Evolutionary conservation across 1,140 invertebrate species (phyloP).

Genomic region (Philopotamus ludificatus): DNA sequence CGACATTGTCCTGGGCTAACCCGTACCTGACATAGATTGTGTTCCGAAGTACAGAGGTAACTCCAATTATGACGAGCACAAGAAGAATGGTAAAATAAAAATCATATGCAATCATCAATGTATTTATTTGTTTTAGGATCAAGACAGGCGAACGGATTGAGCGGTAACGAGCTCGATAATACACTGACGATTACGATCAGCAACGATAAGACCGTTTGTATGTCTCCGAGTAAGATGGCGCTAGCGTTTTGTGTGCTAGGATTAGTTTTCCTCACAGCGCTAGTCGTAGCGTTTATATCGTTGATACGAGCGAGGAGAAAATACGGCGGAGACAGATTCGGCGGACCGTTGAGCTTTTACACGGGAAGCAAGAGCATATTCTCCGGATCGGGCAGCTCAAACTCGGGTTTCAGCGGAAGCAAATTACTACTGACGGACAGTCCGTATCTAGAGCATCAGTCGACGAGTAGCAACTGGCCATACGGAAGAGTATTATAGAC

Average conservation of each 20-base stretch:
- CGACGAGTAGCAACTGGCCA: conserved; percentile 56
- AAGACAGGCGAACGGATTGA: conserved; percentile 25
- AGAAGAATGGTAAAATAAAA: too few species aligned
- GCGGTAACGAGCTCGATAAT: conserved; percentile 26
- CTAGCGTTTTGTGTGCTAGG: conserved; percentile 67
- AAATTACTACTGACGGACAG: conserved; percentile 55
- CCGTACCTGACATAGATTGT: too few species aligned
- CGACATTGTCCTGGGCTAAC: too few species aligned
- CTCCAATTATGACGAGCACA: neutral
- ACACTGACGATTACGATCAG: conserved; percentile 44
- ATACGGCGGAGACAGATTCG: conserved; percentile 48
- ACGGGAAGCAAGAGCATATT: conserved; percentile 56
- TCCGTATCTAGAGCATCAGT: conserved; percentile 56
- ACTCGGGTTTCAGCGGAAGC: conserved; percentile 54
- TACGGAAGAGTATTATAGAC: conserved; percentile 52
- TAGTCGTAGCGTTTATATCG: conserved; percentile 65
- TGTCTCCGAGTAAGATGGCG: conserved; percentile 70
- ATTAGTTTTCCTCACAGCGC: conserved; percentile 64
- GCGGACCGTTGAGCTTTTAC: conserved; percentile 56
- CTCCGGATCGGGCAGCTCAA: conserved; percentile 55
- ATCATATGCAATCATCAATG: neutral
- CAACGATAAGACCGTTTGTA: conserved; percentile 65
- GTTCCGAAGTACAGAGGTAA: too few species aligned
- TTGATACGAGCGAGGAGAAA: conserved; percentile 60
- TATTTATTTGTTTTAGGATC: conserved; percentile 32